Evolutionary conservation across 2,113 vertebrate species (phyloP), one percentile per base, ranked within the genome.

Genomic region (Thymallus thymallus): DNA sequence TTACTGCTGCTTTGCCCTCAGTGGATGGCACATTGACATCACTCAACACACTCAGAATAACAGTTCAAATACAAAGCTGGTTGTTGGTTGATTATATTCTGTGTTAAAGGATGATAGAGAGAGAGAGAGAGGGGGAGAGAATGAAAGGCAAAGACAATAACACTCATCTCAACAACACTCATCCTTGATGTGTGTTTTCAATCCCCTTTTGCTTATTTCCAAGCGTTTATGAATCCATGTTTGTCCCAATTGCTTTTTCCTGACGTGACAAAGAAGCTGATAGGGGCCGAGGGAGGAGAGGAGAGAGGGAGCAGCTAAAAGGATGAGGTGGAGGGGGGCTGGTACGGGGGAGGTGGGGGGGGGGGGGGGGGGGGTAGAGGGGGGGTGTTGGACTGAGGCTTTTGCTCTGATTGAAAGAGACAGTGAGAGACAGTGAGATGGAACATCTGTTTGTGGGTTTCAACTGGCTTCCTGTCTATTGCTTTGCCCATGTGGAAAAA

Each of bases 371-470:
- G 24, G 13, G 12, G 51, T 7, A 24, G 6, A 12, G 9, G 14
- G 51, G 32, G 29, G 18, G 76, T 68, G 48, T 80, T 81, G 79
- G 81, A 68, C 77, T 79, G 74, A 90, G 82, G 69, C 66, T 76
- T 87, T 82, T 82, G 74, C 76, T 55, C 22, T 83, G 76, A 80
- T 82, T 85, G 88, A 86, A 88, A 82, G 75, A 85, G 86, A 83
- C 79, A 81, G 83, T 64, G 78, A 88, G 77, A 87, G 18, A 83
- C 79, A 81, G 83, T 64, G 78, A 88, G 76, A 87, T 4, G 26
- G 4, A 83, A 87, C 88, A 90, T 91, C 88, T 91, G 90, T 85
- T 84, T 82, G 76, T 85, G 85, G 84, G 86, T 88, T 88, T 81
- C 79, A 78, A 78, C 84, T 83, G 84, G 86, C 84, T 83, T 85